These are phyloP conservation scores for Nephila pilipes DNA, from an alignment of 1,140 invertebrate genomes.

Conservation along the genomic window DNA sequence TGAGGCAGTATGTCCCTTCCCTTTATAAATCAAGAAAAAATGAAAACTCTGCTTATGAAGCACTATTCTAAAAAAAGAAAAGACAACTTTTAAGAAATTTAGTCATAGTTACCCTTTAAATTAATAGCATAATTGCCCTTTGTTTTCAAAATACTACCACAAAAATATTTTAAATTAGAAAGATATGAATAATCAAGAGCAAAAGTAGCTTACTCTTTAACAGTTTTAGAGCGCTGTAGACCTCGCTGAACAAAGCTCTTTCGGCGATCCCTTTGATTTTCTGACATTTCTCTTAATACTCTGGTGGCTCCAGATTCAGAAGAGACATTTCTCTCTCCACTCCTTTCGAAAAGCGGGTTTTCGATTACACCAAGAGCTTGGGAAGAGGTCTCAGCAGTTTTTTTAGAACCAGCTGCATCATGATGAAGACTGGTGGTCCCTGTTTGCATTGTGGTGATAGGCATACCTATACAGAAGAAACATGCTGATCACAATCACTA, in stretches of 20 bases:
- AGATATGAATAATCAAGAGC: too few species aligned
- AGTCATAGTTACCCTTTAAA: too few species aligned
- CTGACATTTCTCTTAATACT: slow-evolving; percentile 67
- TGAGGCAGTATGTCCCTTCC: too few species aligned
- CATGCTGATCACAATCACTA: neutral
- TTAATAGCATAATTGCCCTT: too few species aligned
- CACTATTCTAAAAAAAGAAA: too few species aligned
- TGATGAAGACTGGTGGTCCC: slow-evolving; percentile 75
- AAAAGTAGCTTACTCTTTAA: slow-evolving; percentile 66
- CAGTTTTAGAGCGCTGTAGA: slow-evolving; percentile 65
- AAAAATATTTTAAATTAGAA: too few species aligned
- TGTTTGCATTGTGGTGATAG: slow-evolving; percentile 75
- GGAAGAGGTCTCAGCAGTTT: slow-evolving; percentile 53
- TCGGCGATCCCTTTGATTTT: slow-evolving; percentile 67
- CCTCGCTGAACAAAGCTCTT: slow-evolving; percentile 63
- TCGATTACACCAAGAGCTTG: slow-evolving; percentile 74
- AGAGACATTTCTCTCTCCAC: slow-evolving; percentile 58
- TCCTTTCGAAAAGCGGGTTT: slow-evolving; percentile 76
- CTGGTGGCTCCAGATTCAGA: slow-evolving; percentile 53
- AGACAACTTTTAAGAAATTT: too few species aligned
- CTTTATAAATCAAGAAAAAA: neutral
- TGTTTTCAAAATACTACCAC: too few species aligned
- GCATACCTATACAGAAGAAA: slow-evolving; percentile 49
- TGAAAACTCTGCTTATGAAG: too few species aligned
- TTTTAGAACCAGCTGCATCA: slow-evolving; percentile 68